Evolutionary conservation across 2,888 invertebrate species (phyloP), one percentile per base, ranked within the genome.

Genomic region (Euplexia lucipara): DNA sequence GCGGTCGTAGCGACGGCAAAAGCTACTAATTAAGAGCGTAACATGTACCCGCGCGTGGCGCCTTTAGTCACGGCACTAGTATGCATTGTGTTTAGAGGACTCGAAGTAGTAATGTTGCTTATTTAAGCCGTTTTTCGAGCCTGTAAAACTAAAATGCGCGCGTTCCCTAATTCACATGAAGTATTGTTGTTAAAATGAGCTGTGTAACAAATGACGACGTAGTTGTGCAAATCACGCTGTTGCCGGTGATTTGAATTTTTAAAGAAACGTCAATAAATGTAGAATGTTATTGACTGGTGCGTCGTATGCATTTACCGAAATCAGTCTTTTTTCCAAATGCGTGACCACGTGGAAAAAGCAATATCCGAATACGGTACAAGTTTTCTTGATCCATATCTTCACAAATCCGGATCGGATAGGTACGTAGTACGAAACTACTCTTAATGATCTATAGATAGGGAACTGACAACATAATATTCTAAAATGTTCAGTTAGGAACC

Each of bases 21-120:
- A 79, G 84, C 84, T 82, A 88, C 91, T 92, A 89, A 92, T 92
- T 90, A 92, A 78, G 65, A 75, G 69, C 68, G 79, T 66, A 81
- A 77, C 88, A 85, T 86, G 85, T 81, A 74, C 70, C 76, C 87
- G 63, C 91, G 78, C 92, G 93, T 92, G 92, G 34, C 86, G 53
- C 57, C 73, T 78, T 88, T 91, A 86, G 87, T 85, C 70, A 84
- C 79, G 83, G 74, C 57, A 70, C 78, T 73, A 76, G 72, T 76
- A 26, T 51, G 41, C 44, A 68, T 75, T 76, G 61, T 67, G 26
- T 57, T 44, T 20, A 20, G 47, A 61, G 75, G 65, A 58, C 64
- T 54, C 37, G 12, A 18, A 37, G 26, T 42, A 52, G 41, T 44
- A 47, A 51, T 66, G 39, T 42, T 57, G 45, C 32, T 34, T 41